A percentile compares a stretch with the other conserved stretches of the same genome.
phyloP scores from a whole-genome alignment of 2,888 invertebrate species.

The Phyto melanocephala region DNA sequence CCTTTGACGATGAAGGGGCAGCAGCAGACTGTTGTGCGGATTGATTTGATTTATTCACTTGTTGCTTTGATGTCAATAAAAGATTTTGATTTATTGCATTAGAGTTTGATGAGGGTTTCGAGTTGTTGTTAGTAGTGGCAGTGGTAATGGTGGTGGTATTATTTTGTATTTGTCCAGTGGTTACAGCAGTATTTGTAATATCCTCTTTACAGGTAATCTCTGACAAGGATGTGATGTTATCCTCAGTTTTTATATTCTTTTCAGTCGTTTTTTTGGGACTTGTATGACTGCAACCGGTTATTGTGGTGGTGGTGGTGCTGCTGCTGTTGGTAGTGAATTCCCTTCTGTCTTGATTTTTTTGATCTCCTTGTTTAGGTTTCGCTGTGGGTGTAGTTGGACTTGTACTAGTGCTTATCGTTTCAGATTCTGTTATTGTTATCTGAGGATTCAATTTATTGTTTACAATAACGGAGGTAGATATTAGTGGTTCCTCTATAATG shows the following conservation, averaged over 20 bases:
- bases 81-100: slow-evolving; percentile 53
- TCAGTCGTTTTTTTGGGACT: slow-evolving; percentile 20
- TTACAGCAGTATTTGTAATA: neutral
- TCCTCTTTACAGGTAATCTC: neutral
- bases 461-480: slow-evolving; percentile 17
- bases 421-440: slow-evolving; percentile 48
- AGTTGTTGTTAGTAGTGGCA: slow-evolving; percentile 65
- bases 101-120: slow-evolving; percentile 35
- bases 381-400: slow-evolving; percentile 32
- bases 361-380: neutral
- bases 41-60: slow-evolving; percentile 36
- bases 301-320: neutral
- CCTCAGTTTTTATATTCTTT: slow-evolving; percentile 8
- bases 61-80: slow-evolving; percentile 23
- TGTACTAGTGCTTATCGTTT: slow-evolving; percentile 1
- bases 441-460: slow-evolving; percentile 56
- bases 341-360: neutral
- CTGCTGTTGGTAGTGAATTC: slow-evolving; percentile 13
- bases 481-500: neutral
- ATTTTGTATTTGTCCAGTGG: slow-evolving; percentile 40
- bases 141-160: slow-evolving; percentile 60
- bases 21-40: slow-evolving; percentile 36
- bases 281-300: neutral
- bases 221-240: neutral
- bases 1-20: slow-evolving; percentile 43